These are phyloP conservation scores for Peromyscus polionotus DNA, from an alignment of 2,113 vertebrate genomes.

Conservation along the genomic window DNA sequence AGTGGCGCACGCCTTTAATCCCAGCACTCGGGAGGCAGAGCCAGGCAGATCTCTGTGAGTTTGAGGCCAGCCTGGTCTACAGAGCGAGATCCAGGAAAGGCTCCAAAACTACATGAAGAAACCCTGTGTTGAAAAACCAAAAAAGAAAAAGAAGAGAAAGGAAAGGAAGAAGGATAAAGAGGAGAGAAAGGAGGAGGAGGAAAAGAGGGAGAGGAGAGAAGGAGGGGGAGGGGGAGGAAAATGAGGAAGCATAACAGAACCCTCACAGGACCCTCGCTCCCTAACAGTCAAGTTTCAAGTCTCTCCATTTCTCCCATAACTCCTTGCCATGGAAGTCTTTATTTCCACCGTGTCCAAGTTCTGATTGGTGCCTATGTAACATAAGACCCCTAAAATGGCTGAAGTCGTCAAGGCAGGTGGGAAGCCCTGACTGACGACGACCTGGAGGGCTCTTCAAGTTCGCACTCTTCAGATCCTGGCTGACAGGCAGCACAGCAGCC, in stretches of 20 bases:
- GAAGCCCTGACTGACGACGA: neutral
- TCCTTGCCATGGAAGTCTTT: neutral
- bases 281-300: neutral
- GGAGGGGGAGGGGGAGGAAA: neutral
- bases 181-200: too few species aligned
- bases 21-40: too few species aligned
- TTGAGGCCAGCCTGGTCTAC: too few species aligned
- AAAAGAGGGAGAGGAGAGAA: too few species aligned
- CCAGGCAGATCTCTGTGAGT: too few species aligned
- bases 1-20: too few species aligned
- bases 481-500: neutral
- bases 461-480: neutral
- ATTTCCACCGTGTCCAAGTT: neutral
- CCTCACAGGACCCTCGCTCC: neutral
- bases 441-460: neutral
- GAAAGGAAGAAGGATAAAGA: neutral
- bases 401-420: too few species aligned
- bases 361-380: neutral
- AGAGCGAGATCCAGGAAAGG: too few species aligned
- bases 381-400: neutral
- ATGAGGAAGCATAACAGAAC: neutral
- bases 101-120: too few species aligned
- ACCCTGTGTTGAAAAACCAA: too few species aligned
- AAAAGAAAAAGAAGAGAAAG: neutral
- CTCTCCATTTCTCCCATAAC: neutral